These are phyloP conservation scores for Oncopodura yosiiana DNA, from an alignment of 1,140 invertebrate genomes.

Conservation along the genomic window DNA sequence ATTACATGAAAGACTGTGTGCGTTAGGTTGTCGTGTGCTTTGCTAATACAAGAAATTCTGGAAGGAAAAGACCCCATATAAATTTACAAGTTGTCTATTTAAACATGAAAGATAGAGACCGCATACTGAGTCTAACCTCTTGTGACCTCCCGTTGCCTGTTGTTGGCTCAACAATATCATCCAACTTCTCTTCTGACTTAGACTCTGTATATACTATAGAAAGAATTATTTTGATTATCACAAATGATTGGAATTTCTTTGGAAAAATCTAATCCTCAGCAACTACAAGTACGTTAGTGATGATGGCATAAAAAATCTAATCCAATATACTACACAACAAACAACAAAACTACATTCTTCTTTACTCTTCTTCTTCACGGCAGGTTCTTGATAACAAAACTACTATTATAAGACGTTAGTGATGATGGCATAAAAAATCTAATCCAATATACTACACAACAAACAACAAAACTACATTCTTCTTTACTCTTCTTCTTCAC, in stretches of 20 bases:
- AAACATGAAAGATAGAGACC: constrained; percentile 30
- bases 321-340: too few relatives aligned
- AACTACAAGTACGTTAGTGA: too few relatives aligned
- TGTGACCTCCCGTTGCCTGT: constrained; percentile 26
- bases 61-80: constrained; percentile 15
- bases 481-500: too few relatives aligned
- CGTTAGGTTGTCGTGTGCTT: constrained; percentile 2
- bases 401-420: too few relatives aligned
- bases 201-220: too few relatives aligned
- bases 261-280: constrained; percentile 14
- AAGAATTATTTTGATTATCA: constrained; percentile 30
- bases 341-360: too few relatives aligned
- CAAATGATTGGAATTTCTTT: constrained; percentile 25
- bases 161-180: constrained; percentile 30
- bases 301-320: too few relatives aligned
- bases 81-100: constrained; percentile 29
- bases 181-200: constrained; percentile 1
- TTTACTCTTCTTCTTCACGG: too few relatives aligned
- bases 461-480: too few relatives aligned
- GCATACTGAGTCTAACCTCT: constrained; percentile 23
- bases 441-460: too few relatives aligned
- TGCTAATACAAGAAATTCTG: background rate
- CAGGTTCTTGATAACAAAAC: too few relatives aligned
- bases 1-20: background rate
- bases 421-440: too few relatives aligned